Evolutionary conservation across 2,113 vertebrate species (phyloP), one percentile per base, ranked within the genome.

Genomic region (Mandrillus leucophaeus): DNA sequence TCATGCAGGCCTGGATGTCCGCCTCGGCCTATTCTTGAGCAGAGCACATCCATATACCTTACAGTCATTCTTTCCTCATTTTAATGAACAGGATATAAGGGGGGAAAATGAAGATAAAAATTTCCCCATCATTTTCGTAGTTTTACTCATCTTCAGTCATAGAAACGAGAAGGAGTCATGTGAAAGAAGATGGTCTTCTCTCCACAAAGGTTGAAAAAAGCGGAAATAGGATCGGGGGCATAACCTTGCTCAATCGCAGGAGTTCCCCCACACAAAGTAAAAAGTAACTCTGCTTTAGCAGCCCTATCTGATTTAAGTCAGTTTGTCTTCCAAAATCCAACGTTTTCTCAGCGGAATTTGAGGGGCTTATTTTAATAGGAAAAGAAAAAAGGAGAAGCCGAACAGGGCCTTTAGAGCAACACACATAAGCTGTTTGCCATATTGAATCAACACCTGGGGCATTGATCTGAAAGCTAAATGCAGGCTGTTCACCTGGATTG

Each of bases 401-500:
- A 97, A 83, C 73, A 48, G 76, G 96, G 78, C 79, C 98, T 98
- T 98, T 90, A 95, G 92, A 98, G 88, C 83, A 87, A 91, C 92
- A 96, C 95, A 22, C 94, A 92, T 96, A 98, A 98, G 97, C 98
- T 98, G 95, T 96, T 98, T 97, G 97, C 98, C 98, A 97, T 98
- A 98, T 98, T 98, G 98, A 98, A 95, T 94, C 88, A 98, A 98
- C 98, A 98, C 98, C 98, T 98, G 98, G 98, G 98, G 88, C 96
- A 89, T 84, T 98, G 97, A 94, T 98, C 98, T 97, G 94, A 98
- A 98, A 98, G 96, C 97, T 97, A 96, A 98, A 96, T 3, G 94
- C 98, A 98, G 98, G 93, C 98, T 98, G 98, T 98, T 98, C 98
- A 98, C 98, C 98, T 99, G 97, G n/a, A 96, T 22, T 98, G 98